Percentiles rank a stretch among this genome's conserved stretches.
phyloP scores from a whole-genome alignment of 2,113 vertebrate genomes.

The Xiphorhynchus elegans region DNA sequence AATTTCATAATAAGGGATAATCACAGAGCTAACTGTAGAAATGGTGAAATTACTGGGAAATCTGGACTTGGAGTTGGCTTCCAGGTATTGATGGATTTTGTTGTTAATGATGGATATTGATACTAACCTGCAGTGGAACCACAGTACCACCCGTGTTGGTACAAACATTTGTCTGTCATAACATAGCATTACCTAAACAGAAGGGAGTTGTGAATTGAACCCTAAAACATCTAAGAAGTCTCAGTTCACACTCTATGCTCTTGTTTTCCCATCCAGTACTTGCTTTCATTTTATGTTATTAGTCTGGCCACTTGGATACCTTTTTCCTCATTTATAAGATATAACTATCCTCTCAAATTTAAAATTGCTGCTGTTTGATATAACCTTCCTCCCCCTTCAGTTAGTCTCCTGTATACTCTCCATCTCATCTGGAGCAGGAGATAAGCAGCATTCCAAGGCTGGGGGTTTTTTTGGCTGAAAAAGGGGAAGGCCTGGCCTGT shows the following conservation, averaged over 20 bases:
- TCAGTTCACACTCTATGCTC: neutral
- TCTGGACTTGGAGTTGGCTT: neutral
- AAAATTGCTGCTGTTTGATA: neutral
- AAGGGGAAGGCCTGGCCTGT: neutral
- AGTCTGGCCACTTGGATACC: neutral
- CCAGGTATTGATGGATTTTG: neutral
- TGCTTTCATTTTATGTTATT: neutral
- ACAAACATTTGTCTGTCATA: neutral
- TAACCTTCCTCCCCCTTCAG: neutral
- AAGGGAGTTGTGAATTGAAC: neutral
- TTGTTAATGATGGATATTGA: no score
- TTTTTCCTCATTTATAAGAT: neutral
- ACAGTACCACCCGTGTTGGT: accelerated
- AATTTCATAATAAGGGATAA: neutral
- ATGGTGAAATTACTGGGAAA: neutral
- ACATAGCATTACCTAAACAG: neutral
- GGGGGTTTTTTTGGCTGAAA: neutral
- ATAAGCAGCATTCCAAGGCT: neutral
- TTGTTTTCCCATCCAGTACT: neutral
- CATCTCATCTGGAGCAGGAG: neutral
- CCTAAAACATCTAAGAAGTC: neutral
- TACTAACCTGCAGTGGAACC: neutral
- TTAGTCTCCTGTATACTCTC: neutral
- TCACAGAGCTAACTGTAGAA: neutral
- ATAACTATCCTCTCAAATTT: neutral